Evolutionary conservation across 1,140 invertebrate species (phyloP).

Genomic region (Parapsyche elsis): DNA sequence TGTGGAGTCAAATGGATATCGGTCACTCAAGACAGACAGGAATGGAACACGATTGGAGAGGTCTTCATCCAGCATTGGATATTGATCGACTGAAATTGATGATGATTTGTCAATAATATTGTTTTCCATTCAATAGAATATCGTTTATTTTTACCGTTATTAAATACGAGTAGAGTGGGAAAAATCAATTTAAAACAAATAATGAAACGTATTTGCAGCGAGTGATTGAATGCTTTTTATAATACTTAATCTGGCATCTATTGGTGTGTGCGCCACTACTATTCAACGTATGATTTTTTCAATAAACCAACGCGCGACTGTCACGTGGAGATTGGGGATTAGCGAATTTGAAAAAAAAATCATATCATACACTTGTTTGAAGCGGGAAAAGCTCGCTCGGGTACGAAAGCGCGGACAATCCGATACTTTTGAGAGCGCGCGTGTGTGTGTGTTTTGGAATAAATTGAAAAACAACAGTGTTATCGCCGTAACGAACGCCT

Average conservation of each 20-base stretch:
- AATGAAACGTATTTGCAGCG: not conserved
- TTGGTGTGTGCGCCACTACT: not conserved
- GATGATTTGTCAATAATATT: no score
- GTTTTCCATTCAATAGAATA: no score
- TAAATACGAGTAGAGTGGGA: not conserved
- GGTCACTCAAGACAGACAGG: no score
- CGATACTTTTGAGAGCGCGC: not conserved
- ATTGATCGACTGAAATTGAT: no score
- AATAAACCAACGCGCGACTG: conserved; percentile 10
- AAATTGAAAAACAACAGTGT: conserved; percentile 8
- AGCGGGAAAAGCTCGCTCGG: not conserved
- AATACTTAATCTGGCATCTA: conserved; percentile 15
- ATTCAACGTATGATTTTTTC: conserved; percentile 36
- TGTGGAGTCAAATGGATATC: no score
- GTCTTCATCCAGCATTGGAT: no score
- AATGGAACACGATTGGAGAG: no score
- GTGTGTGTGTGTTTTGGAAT: not conserved
- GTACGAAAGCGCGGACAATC: not conserved
- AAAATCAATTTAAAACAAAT: not conserved
- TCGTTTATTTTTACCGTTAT: no score
- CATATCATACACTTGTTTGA: not conserved
- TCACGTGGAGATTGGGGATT: conserved; percentile 39
- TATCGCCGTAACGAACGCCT: no score
- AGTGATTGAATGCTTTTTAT: not conserved
- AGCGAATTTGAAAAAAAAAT: conserved; percentile 28